phyloP scores from a whole-genome alignment of 2,797 vertebrate genomes.

The Thripadectes ignobilis region DNA sequence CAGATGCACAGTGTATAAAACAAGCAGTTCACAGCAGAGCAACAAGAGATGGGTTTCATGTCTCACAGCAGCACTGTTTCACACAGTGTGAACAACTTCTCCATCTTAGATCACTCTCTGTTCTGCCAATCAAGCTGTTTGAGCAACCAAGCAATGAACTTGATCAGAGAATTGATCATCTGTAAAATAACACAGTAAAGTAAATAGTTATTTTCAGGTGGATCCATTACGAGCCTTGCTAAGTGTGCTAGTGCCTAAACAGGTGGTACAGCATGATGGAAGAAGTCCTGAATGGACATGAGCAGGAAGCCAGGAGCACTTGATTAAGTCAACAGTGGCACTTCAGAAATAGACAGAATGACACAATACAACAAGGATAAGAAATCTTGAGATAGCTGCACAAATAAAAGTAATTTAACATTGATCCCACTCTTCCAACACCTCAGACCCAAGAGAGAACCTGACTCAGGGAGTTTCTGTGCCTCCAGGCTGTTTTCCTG shows the following conservation, averaged over 20 bases:
- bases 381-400: background rate
- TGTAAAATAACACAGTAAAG: background rate
- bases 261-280: background rate
- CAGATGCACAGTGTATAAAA: background rate
- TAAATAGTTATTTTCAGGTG: background rate
- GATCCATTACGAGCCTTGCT: background rate
- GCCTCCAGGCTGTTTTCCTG: background rate
- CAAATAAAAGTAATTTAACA: background rate
- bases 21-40: background rate
- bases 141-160: background rate
- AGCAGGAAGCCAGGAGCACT: background rate
- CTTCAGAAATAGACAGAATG: background rate
- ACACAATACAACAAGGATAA: background rate
- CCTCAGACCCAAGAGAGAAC: background rate
- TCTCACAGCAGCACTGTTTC: background rate
- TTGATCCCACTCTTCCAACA: background rate
- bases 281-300: background rate
- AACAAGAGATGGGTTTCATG: background rate
- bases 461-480: rapidly evolving
- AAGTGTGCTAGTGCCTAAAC: background rate
- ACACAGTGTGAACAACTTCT: background rate
- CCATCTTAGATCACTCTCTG: background rate
- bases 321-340: background rate
- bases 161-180: background rate
- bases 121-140: background rate